Evolutionary conservation across 2,797 vertebrate species (phyloP).

Genomic region (Sorex maritimensis): DNA sequence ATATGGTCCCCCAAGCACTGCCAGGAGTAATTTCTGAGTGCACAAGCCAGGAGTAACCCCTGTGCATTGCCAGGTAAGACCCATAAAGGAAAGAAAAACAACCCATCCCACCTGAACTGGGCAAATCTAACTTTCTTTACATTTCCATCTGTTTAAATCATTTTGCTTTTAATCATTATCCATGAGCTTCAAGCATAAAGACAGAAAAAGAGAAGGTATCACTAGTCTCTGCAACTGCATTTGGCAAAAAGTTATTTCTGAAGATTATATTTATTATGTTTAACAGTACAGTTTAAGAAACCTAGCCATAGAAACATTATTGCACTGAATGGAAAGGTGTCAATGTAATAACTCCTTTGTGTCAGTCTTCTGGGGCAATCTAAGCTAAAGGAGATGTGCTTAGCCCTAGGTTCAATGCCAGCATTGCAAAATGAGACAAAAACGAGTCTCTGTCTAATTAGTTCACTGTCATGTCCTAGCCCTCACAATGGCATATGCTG

Average conservation of each 20-base stretch:
- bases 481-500: background rate
- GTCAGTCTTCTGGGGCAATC: background rate
- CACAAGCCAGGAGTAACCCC: too few relatives aligned
- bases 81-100: too few relatives aligned
- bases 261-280: constrained; percentile 4
- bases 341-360: background rate
- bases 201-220: background rate
- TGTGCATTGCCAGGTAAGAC: too few relatives aligned
- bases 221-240: background rate
- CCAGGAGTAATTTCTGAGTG: too few relatives aligned
- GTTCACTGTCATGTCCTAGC: background rate
- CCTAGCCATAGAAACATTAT: background rate
- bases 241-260: background rate
- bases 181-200: background rate
- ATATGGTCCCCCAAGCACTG: too few relatives aligned
- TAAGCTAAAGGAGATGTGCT: background rate
- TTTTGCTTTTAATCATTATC: constrained; percentile 39
- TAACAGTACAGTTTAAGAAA: background rate
- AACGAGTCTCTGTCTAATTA: constrained; percentile 13
- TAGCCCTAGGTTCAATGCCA: too few relatives aligned
- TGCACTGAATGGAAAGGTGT: constrained; percentile 7
- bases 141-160: background rate
- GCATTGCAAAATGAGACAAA: background rate
- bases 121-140: too few relatives aligned
- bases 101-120: too few relatives aligned